Base-by-base conservation (phyloP, 2,797 vertebrate species). In the Neostethus bicornis region DNA sequence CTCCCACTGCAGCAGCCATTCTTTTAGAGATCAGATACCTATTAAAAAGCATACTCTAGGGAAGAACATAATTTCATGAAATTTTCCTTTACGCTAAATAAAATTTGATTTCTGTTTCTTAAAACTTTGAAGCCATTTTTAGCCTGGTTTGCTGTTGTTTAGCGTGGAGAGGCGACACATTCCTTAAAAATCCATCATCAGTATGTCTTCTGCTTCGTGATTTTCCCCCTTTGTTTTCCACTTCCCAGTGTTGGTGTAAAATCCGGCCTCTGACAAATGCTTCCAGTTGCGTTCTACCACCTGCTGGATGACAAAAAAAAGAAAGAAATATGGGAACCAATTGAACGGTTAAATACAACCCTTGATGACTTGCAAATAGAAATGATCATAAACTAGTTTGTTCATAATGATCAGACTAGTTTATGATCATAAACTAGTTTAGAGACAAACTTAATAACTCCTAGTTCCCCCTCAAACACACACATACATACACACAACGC, bases 161-260 rank as follows among this genome's bases (percentile, higher is more conserved):
- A 63, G 25, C 23, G 57, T 19, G 31, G 43, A 24, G 26, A 38
- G 58, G 45, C 2, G 29, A 54, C 45, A 23, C 14, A 7, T 43
- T 63, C 70, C 73, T 90, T 94, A 96, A 64, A 94, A 93, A 54
- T 99, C 96, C 97, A 99, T 99, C 94, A 95, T 95, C 87, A 92
- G 93, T 14, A 89, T 85, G 79, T 99, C 97, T 4, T 99, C 96
- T 0, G 83, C 77, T 67, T 98, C 96, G 43, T 80, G 77, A 0
- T 63, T 8, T 21, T 97, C 95, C 4, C 96, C 95, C 87, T 92
- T 95, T 81, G 91, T 85, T n/a, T n/a, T n/a, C 91, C 90, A 85
- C 82, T 82, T 70, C 66, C 86, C 80, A 63, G 89, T 85, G 78
- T 81, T 92, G 74, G 85, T 92, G 92, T 92, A 93, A 68, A 89